Evolutionary conservation across 2,113 vertebrate genomes (phyloP).

Genomic region (Zeus faber): DNA sequence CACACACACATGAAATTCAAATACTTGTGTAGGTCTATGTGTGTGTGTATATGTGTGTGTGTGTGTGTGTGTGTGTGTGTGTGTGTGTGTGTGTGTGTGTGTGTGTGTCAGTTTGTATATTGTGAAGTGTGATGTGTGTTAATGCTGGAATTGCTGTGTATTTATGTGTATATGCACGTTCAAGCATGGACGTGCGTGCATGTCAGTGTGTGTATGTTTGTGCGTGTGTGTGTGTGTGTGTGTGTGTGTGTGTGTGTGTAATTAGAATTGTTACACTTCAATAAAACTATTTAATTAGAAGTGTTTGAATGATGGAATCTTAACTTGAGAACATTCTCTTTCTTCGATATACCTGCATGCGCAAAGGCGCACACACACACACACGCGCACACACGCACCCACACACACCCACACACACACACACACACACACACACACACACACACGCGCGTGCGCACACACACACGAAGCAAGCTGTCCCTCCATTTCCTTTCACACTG

Average conservation of each 20-base stretch:
- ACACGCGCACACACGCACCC: neutral
- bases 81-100: slow-evolving; percentile 5
- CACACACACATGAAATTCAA: too few relatives aligned
- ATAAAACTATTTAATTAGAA: neutral
- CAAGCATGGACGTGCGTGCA: too few relatives aligned
- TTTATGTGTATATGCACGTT: too few relatives aligned
- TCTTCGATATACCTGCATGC: neutral
- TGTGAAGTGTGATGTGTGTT: too few relatives aligned
- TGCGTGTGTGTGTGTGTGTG: too few relatives aligned
- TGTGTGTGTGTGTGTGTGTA: too few relatives aligned
- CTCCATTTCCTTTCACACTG: neutral
- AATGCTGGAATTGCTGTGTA: too few relatives aligned
- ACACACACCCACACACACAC: neutral
- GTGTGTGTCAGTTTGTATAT: too few relatives aligned
- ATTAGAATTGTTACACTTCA: too few relatives aligned
- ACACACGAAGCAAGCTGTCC: slow-evolving; percentile 8
- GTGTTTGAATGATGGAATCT: neutral
- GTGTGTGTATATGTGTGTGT: neutral
- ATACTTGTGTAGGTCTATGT: neutral
- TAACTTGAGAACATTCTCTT: neutral
- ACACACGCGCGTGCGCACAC: slow-evolving; percentile 1
- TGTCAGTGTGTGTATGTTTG: too few relatives aligned
- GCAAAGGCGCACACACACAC: neutral
- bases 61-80: neutral
- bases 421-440: slow-evolving; percentile 1